Conservation (phyloP, 2,113 vertebrate genomes). For the Bubalus kerabau region DNA sequence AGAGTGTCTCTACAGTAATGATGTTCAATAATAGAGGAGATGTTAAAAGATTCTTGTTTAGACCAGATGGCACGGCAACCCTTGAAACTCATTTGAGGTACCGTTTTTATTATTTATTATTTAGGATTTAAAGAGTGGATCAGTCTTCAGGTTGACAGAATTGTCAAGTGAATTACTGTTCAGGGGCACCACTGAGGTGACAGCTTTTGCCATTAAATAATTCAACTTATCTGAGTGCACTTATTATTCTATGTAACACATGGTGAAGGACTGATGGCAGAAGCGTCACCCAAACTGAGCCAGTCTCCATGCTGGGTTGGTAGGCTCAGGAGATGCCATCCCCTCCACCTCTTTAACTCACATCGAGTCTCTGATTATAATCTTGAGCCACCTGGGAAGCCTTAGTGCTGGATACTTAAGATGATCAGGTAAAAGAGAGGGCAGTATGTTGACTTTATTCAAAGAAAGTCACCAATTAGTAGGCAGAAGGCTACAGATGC, state of each 20-base stretch:
- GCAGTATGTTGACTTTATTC: neutral
- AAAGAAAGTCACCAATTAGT: neutral
- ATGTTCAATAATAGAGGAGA: neutral
- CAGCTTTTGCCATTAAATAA: neutral
- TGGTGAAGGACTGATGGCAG: neutral
- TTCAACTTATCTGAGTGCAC: neutral
- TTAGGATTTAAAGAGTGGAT: neutral
- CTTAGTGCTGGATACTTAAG: neutral
- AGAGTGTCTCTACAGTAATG: neutral
- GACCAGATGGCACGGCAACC: neutral
- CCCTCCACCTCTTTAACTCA: neutral
- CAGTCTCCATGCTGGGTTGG: neutral
- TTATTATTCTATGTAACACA: neutral
- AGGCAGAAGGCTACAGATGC: neutral
- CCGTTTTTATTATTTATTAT: neutral
- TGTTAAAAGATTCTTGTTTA: neutral
- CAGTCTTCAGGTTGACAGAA: neutral
- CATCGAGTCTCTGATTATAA: neutral
- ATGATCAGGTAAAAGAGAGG: neutral
- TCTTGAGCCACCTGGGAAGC: neutral
- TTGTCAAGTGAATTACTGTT: neutral
- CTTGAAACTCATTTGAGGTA: neutral
- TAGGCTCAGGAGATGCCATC: neutral
- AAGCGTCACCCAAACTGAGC: neutral
- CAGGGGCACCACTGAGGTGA: neutral